Conservation (phyloP, 2,113 vertebrate genomes). For the Micronycteris hirsuta region DNA sequence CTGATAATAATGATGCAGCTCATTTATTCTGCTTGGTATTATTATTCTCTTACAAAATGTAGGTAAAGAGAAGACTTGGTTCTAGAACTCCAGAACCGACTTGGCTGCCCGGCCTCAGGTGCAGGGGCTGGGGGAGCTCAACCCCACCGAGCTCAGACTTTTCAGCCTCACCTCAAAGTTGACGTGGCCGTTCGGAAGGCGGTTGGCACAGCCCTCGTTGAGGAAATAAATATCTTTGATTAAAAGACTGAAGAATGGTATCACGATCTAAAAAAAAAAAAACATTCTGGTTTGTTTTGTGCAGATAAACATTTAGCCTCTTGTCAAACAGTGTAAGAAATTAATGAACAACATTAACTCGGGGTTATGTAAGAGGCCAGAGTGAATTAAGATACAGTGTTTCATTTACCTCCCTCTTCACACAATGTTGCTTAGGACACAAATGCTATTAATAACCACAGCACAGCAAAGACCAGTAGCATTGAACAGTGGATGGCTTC, state of each 20-base stretch:
- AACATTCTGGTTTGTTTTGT: constrained; percentile 2
- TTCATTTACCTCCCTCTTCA: neutral
- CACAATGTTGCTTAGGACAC: neutral
- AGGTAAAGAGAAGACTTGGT: neutral
- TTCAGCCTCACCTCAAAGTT: constrained; percentile 90
- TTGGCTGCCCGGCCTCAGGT: neutral
- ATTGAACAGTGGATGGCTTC: neutral
- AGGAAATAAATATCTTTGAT: constrained; percentile 98
- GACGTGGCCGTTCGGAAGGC: constrained; percentile 91
- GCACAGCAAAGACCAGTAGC: neutral
- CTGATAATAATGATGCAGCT: neutral
- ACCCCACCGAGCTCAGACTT: neutral
- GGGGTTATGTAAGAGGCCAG: neutral
- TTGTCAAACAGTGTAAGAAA: neutral
- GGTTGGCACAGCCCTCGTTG: constrained; percentile 92
- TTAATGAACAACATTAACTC: neutral
- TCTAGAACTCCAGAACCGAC: neutral
- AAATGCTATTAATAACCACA: neutral
- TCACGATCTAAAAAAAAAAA: constrained; percentile 88
- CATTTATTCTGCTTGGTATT: neutral
- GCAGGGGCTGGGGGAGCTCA: rapidly evolving
- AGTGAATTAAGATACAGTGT: neutral
- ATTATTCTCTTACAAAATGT: neutral
- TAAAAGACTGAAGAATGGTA: constrained; percentile 97
- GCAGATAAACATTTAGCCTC: neutral